Conservation (phyloP, 2,113 vertebrate genomes). For the Calyptomena viridis region DNA sequence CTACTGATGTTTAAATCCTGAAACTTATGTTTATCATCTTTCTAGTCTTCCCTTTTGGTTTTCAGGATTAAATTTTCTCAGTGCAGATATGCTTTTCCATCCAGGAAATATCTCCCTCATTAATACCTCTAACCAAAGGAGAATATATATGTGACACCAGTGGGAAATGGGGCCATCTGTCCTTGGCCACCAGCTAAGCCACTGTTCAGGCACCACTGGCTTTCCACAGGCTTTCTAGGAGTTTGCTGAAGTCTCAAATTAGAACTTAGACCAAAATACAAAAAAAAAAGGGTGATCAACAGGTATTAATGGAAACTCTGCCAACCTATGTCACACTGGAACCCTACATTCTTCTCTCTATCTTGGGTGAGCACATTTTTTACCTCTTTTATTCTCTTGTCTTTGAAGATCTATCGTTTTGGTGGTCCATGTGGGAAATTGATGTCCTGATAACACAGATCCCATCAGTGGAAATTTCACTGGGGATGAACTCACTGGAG, state of each 20-base stretch:
- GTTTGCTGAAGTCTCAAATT: background rate
- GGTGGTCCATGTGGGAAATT: background rate
- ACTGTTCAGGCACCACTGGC: background rate
- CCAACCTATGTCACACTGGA: background rate
- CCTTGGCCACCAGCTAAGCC: background rate
- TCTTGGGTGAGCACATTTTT: background rate
- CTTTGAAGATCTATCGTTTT: background rate
- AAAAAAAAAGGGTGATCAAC: background rate
- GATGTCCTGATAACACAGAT: background rate
- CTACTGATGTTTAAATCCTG: background rate
- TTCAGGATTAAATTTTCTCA: background rate
- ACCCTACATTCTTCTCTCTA: background rate
- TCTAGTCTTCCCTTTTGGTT: background rate
- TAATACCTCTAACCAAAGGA: background rate
- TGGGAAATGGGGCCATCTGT: background rate
- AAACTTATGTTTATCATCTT: background rate
- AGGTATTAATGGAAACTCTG: background rate
- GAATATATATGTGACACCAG: background rate
- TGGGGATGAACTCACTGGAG: background rate
- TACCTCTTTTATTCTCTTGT: background rate
- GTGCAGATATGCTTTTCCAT: background rate
- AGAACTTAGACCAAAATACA: background rate
- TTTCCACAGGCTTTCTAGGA: background rate
- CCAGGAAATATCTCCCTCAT: background rate
- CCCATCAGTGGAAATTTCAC: background rate